A percentile compares a stretch with the other conserved stretches of the same genome.
Conservation (phyloP, 2,888 invertebrate species). For the Cremastobaeus sp. region DNA sequence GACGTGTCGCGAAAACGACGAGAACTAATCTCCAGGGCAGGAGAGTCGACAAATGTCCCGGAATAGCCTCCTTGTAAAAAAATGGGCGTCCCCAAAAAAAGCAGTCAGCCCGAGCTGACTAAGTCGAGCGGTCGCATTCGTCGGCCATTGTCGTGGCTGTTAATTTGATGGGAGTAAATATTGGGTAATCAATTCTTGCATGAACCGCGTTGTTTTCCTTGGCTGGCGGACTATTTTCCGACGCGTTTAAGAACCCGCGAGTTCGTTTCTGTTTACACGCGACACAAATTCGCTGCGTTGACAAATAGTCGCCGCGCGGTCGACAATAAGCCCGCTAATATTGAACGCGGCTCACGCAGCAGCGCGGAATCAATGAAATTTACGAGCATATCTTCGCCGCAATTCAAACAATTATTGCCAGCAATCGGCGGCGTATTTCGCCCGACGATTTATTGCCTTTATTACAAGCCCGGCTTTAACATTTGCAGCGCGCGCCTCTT, state of each 20-base stretch:
- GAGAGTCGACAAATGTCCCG: constrained; percentile 9
- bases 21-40: too few species aligned
- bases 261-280: constrained; percentile 45
- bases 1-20: too few species aligned
- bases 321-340: constrained; percentile 46
- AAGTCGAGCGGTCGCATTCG: not conserved
- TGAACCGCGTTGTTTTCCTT: constrained; percentile 40
- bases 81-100: constrained; percentile 14
- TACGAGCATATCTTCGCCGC: constrained; percentile 52
- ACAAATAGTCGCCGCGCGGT: constrained; percentile 36
- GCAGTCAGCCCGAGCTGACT: not conserved
- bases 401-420: constrained; percentile 48
- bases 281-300: constrained; percentile 6
- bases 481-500: constrained; percentile 7
- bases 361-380: constrained; percentile 39
- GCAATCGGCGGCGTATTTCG: constrained; percentile 34
- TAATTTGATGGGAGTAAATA: constrained; percentile 46
- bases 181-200: constrained; percentile 45
- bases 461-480: constrained; percentile 37
- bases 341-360: constrained; percentile 13
- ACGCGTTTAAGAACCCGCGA: constrained; percentile 39
- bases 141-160: constrained; percentile 33
- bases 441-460: constrained; percentile 42
- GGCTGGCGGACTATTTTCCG: constrained; percentile 37
- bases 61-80: constrained; percentile 9